phyloP scores from a whole-genome alignment of 2,888 invertebrate genomes.

The Drosophila subquinaria region DNA sequence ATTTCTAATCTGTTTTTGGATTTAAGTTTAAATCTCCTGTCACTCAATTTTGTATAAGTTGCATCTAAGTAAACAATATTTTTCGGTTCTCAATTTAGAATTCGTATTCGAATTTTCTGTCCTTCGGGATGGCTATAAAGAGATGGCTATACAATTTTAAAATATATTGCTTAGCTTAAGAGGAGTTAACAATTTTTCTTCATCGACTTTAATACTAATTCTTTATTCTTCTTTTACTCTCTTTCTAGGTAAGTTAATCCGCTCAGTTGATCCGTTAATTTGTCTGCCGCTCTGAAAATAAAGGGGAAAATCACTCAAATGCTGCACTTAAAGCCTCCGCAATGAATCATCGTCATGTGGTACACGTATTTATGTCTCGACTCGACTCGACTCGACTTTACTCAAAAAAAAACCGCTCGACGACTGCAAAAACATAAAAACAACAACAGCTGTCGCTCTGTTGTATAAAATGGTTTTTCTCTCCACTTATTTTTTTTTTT shows the following conservation, averaged over 20 bases:
- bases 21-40: too few species aligned
- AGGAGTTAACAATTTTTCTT: not conserved
- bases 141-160: not conserved
- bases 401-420: conserved; percentile 47
- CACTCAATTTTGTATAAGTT: too few species aligned
- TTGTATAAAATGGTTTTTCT: conserved; percentile 38
- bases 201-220: conserved; percentile 37
- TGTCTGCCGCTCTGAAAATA: conserved; percentile 4
- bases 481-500: conserved; percentile 27
- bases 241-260: conserved; percentile 60
- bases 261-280: conserved; percentile 19
- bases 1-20: too few species aligned
- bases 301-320: conserved; percentile 12
- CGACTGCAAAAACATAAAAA: conserved; percentile 30
- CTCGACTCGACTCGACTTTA: conserved; percentile 1
- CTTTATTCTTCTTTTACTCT: conserved; percentile 14
- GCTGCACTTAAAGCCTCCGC: conserved; percentile 18
- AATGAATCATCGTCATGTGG: conserved; percentile 51
- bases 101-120: too few species aligned
- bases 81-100: too few species aligned
- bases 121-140: not conserved
- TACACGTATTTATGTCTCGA: conserved; percentile 9
- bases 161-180: not conserved
- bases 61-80: too few species aligned
- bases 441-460: conserved; percentile 34